Base-by-base conservation (phyloP, 2,113 vertebrate species). In the Otis tarda region DNA sequence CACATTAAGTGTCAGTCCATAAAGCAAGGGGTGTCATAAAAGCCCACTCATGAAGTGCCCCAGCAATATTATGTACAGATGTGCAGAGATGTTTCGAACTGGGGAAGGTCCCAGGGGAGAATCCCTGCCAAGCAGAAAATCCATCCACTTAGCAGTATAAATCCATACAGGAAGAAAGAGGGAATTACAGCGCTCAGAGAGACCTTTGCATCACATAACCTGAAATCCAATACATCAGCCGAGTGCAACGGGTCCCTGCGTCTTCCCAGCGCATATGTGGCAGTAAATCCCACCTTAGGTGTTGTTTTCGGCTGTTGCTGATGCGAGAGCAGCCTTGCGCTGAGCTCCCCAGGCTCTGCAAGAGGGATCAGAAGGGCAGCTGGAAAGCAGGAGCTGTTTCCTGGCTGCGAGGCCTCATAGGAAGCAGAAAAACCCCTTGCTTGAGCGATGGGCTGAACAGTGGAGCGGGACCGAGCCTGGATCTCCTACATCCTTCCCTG, bases 101-200 rank as follows among this genome's bases (percentile, higher is more conserved):
- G 49, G 50, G 55, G 87, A 95, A 83, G n/a, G 70, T 94, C 96
- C 55, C 75, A 45, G 31, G 60, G 78, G 96, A 94, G 25, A n/a
- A 41, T 90, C 95, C 90, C 82, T 93, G 90, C 95, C 92, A 96
- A 96, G 95, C 95, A 96, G 95, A 96, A 97, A 97, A 97, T 97
- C 95, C 92, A 95, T 95, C 91, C 96, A 96, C 95, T 95, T 96
- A 96, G 75, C 84, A 69, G 71, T 47, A 93, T 96, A 96, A 97
- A 96, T 95, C 95, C 92, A 94, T 95, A 93, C 95, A 96, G 96
- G 96, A 97, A 97, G 96, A 95, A 93, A 96, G 88, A 75, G 31
- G 83, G 93, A 94, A 94, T 94, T 94, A 81, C 64, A 67, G 56
- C 1, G 15, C 90, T 90, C 92, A 68, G 76, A 84, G 93, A 94